Conservation (phyloP, 2,888 invertebrate species). For the Lottia gigantea region DNA sequence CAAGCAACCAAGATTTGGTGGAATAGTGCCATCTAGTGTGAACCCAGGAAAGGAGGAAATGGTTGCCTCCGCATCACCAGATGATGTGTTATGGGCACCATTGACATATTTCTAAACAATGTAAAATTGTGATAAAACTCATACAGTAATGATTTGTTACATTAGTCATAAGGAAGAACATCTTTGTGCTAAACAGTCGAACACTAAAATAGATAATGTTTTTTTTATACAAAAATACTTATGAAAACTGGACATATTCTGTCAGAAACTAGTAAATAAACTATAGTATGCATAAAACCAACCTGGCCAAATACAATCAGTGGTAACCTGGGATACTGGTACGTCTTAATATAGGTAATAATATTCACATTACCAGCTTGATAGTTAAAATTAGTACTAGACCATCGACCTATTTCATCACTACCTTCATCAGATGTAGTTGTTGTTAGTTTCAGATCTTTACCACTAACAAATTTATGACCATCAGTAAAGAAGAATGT, state of each 20-base stretch:
- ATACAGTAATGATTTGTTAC: no score
- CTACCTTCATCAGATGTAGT: not conserved
- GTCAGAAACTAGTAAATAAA: no score
- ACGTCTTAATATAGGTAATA: constrained; percentile 11
- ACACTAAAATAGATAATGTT: no score
- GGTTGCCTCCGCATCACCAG: not conserved
- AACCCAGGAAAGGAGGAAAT: not conserved
- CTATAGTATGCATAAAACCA: no score
- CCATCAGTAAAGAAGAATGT: constrained; percentile 35
- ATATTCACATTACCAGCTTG: constrained; percentile 14
- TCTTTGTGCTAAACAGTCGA: no score
- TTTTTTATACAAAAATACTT: no score
- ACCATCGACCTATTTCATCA: constrained; percentile 11
- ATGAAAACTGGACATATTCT: no score
- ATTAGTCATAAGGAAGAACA: no score
- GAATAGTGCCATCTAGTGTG: not conserved
- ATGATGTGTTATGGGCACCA: not conserved
- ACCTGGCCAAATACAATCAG: not conserved
- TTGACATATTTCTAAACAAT: no score
- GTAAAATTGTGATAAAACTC: no score
- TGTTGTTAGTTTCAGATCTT: constrained; percentile 14
- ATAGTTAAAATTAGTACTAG: constrained; percentile 23
- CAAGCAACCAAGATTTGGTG: not conserved
- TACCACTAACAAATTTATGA: constrained; percentile 24
- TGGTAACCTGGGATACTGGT: not conserved